Base-by-base conservation (phyloP, 2,113 vertebrate genomes). In the Pteropus alecto region DNA sequence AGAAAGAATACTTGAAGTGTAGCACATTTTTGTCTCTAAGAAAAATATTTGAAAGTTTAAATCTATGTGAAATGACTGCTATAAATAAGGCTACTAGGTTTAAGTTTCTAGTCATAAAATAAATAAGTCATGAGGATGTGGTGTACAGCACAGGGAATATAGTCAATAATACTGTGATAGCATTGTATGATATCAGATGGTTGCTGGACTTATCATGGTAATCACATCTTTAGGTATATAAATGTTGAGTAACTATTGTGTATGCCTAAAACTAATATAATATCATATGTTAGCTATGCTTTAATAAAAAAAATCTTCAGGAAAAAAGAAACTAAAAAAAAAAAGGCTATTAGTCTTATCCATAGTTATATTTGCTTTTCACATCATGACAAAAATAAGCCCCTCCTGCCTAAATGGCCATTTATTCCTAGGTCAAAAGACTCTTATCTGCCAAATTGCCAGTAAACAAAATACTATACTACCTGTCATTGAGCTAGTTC, bases 381-480 rank as follows among this genome's bases (percentile, higher is more conserved):
- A 79, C 51, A 90, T 87, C 30, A 35, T 88, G 43, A 91, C 43
- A 70, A 91, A 96, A 95, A 88, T 21, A 82, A 86, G 18, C 21
- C 13, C 46, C 8, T 95, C 24, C 30, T 81, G 15, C 38, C 19
- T 70, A 83, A 38, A 76, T 30, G n/a, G 10, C 9, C 6, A 19
- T 65, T 76, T 63, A 71, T 86, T 94, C 38, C 19, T 77, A 82
- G 19, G 30, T 77, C 35, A 67, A 60, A 86, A 96, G 56, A 41
- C 41, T 63, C 33, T 87, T 87, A 24, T 24, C 28, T 85, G 28
- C 46, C 51, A 92, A 93, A 92, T 46, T 92, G 16, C n/a, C 22
- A 61, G 38, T 71, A 71, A 89, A 92, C n/a, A 95, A 93, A 91
- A 74, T 90, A 58, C 30, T 77, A 84, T 67, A 11, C 12, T 96